These are phyloP conservation scores for Philopedon plagiatum DNA, from an alignment of 2,888 invertebrate species.

Conservation along the genomic window DNA sequence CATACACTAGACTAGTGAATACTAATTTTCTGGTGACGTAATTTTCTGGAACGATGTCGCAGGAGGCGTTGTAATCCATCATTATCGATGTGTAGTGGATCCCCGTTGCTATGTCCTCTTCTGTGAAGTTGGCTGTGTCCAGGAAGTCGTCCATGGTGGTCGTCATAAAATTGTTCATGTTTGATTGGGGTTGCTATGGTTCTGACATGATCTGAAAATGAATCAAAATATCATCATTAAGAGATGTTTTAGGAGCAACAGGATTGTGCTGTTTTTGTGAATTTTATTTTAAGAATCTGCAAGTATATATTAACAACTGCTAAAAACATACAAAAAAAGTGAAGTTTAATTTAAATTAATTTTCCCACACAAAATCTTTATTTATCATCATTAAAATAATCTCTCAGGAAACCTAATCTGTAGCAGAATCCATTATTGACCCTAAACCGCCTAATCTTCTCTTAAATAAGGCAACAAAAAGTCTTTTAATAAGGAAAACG, in stretches of 20 bases:
- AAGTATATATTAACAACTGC: too few species aligned
- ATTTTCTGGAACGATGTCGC: constrained; percentile 52
- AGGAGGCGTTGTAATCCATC: constrained; percentile 44
- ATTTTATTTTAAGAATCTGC: too few species aligned
- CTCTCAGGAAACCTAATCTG: too few species aligned
- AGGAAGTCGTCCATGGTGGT: not conserved
- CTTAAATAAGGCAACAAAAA: not conserved
- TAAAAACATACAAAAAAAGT: too few species aligned
- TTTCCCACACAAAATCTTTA: too few species aligned
- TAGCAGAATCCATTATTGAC: too few species aligned
- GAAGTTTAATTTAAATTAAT: too few species aligned
- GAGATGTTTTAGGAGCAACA: too few species aligned
- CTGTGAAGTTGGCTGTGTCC: not conserved
- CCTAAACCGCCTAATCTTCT: too few species aligned
- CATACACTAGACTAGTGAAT: constrained; percentile 77
- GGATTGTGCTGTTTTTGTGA: too few species aligned
- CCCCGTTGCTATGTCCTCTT: too few species aligned
- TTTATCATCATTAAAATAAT: too few species aligned
- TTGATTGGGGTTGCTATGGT: not conserved
- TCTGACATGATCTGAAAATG: not conserved
- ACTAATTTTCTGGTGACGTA: constrained; percentile 63
- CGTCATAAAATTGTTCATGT: not conserved
- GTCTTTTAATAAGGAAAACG: not conserved
- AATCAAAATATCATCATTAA: not conserved
- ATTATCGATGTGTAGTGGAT: not conserved